Evolutionary conservation across 2,797 vertebrate genomes (phyloP).

Genomic region (Todus mexicanus): DNA sequence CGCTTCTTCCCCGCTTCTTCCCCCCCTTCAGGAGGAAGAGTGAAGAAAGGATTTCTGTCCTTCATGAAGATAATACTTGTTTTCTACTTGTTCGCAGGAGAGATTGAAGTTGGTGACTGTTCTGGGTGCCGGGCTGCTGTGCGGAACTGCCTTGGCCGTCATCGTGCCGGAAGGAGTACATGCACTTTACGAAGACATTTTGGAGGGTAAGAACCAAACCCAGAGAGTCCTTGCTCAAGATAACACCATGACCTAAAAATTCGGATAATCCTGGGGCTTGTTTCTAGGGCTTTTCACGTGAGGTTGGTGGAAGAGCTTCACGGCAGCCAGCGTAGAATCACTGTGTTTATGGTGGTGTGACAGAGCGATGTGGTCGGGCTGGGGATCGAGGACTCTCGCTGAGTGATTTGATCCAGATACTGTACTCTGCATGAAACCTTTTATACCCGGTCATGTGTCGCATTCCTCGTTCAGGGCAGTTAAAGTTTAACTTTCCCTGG

Average conservation of each 20-base stretch:
- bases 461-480: neutral
- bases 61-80: neutral
- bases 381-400: neutral
- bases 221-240: neutral
- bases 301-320: neutral
- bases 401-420: neutral
- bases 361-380: neutral
- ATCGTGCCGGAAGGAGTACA: conserved; percentile 98
- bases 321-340: neutral
- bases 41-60: neutral
- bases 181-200: conserved; percentile 93
- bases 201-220: conserved; percentile 83
- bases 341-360: neutral
- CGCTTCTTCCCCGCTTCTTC: neutral
- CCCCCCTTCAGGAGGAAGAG: neutral
- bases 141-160: conserved; percentile 95
- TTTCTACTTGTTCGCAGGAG: conserved; percentile 79
- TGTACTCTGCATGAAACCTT: neutral
- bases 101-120: conserved; percentile 94
- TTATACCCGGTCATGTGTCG: neutral
- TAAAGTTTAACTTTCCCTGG: neutral
- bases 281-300: neutral
- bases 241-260: no score
- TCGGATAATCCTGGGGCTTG: neutral
- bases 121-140: conserved; percentile 93